These are phyloP conservation scores for Melieria crassipennis DNA, from an alignment of 2,888 invertebrate species.

Conservation along the genomic window DNA sequence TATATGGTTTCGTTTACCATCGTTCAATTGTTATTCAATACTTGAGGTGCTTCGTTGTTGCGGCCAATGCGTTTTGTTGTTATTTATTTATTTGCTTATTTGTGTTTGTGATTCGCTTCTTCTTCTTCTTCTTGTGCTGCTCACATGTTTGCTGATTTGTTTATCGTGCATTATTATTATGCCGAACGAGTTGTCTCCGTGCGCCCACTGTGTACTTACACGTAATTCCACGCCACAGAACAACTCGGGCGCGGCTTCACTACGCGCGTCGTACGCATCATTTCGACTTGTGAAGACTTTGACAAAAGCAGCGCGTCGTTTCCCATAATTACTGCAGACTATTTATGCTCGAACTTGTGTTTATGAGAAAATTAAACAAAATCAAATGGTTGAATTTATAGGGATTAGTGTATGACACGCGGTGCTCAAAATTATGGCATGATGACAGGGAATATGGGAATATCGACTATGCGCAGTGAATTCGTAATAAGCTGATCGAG, in stretches of 20 bases:
- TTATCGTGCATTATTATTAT: conserved; percentile 12
- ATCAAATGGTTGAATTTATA: conserved; percentile 27
- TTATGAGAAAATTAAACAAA: conserved; percentile 29
- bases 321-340: conserved; percentile 24
- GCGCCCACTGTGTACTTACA: neutral
- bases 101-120: neutral
- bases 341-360: conserved; percentile 14
- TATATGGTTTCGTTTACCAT: neutral
- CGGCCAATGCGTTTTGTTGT: neutral
- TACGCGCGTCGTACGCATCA: neutral
- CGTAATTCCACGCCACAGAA: neutral
- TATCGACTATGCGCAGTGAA: neutral
- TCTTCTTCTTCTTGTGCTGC: neutral
- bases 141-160: conserved; percentile 3
- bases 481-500: neutral
- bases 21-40: conserved; percentile 1
- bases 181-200: conserved; percentile 17
- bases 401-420: neutral
- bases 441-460: conserved; percentile 13
- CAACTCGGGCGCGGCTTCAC: neutral
- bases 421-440: conserved; percentile 8
- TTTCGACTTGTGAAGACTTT: neutral
- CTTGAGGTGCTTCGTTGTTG: neutral
- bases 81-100: neutral
- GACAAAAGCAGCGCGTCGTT: too few species aligned